phyloP scores from a whole-genome alignment of 2,797 vertebrate species.

The Anableps anableps region DNA sequence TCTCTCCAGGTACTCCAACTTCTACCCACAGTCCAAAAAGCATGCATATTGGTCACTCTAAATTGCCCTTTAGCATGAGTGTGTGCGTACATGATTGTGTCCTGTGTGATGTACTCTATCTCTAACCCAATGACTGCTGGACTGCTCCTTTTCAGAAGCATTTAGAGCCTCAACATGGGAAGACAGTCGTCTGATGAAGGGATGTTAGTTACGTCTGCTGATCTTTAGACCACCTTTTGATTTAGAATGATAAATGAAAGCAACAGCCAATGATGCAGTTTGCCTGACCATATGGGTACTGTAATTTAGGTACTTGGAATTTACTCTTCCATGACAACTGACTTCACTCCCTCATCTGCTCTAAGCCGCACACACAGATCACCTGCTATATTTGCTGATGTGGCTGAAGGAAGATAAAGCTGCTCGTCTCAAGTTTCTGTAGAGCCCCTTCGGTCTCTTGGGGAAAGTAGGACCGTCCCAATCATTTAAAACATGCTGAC shows the following conservation, averaged over 20 bases:
- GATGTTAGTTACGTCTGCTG: no score
- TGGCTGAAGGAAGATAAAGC: constrained; percentile 36
- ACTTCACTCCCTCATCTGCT: neutral
- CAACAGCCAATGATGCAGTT: neutral
- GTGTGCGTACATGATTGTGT: neutral
- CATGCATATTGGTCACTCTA: no score
- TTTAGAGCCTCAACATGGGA: no score
- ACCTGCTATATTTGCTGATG: constrained; percentile 21
- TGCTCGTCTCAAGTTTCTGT: constrained; percentile 49
- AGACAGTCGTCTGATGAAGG: neutral
- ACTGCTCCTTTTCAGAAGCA: neutral
- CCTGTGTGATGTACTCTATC: neutral
- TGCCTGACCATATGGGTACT: neutral
- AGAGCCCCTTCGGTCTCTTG: constrained; percentile 40
- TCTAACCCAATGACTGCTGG: neutral
- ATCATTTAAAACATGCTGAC: constrained; percentile 31
- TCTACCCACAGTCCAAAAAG: neutral
- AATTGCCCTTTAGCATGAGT: no score
- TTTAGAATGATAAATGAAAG: neutral
- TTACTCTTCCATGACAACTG: neutral
- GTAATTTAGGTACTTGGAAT: neutral
- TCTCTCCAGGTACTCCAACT: neutral
- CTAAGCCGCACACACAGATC: neutral
- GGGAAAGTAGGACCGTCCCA: constrained; percentile 52
- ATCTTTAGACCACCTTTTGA: neutral